Evolutionary conservation across 2,888 invertebrate species (phyloP).

Genomic region (Prosapia bicincta): DNA sequence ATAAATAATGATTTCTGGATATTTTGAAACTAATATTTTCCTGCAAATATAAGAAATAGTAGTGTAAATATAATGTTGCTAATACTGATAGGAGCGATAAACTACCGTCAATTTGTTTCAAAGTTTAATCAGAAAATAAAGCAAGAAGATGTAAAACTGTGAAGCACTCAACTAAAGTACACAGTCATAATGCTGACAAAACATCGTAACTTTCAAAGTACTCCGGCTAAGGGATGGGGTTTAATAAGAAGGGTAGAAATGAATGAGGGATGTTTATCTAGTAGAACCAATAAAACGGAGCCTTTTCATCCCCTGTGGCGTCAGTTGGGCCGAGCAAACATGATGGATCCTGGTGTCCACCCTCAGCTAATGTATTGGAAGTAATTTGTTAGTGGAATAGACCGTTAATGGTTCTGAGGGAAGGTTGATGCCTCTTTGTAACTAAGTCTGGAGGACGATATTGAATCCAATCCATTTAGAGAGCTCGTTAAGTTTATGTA

Average conservation of each 20-base stretch:
- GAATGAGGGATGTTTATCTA: background rate
- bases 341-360: background rate
- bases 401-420: background rate
- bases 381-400: background rate
- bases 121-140: background rate
- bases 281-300: background rate
- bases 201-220: background rate
- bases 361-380: background rate
- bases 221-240: background rate
- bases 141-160: background rate
- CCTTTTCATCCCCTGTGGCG: background rate
- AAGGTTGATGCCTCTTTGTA: background rate
- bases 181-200: background rate
- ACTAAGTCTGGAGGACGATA: background rate
- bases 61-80: no score
- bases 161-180: background rate
- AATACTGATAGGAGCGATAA: no score
- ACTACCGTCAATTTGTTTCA: background rate
- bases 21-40: no score
- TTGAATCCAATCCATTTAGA: background rate
- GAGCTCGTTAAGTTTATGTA: background rate
- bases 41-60: no score
- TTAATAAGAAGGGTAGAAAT: conserved; percentile 2
- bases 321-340: background rate
- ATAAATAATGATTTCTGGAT: no score